These are phyloP conservation scores for Podocnemis expansa DNA, from an alignment of 2,113 vertebrate genomes.

Conservation along the genomic window DNA sequence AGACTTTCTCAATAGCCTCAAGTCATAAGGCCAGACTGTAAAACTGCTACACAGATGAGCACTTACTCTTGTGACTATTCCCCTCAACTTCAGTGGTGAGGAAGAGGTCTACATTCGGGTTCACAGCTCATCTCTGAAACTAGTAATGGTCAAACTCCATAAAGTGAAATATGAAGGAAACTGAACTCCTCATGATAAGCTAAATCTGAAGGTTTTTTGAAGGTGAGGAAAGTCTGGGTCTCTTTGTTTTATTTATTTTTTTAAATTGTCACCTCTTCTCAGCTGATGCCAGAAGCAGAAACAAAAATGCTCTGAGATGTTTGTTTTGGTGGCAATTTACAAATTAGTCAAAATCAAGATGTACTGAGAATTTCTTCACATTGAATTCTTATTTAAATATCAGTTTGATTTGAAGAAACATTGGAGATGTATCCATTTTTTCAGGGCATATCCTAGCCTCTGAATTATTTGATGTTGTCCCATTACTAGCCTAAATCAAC, in stretches of 20 bases:
- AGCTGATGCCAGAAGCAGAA: neutral
- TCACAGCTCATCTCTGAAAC: neutral
- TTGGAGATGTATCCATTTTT: neutral
- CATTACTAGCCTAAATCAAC: neutral
- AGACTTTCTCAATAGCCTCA: neutral
- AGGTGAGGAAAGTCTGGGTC: neutral
- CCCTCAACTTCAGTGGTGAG: neutral
- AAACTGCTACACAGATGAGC: neutral
- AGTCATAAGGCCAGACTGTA: neutral
- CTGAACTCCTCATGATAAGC: neutral
- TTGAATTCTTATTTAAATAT: fast-evolving
- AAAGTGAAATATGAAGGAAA: neutral
- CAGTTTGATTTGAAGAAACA: neutral
- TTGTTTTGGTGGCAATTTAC: neutral
- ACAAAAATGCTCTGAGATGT: neutral
- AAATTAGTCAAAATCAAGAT: neutral
- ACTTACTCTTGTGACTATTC: neutral
- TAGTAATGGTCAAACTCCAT: neutral
- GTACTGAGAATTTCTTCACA: neutral
- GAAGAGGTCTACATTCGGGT: neutral
- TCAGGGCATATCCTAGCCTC: fast-evolving
- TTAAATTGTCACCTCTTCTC: neutral
- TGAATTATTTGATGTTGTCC: neutral
- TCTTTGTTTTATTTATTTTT: neutral
- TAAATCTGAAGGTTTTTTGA: fast-evolving